Base-by-base conservation (phyloP, 2,888 invertebrate genomes). In the Tenthredo notha region DNA sequence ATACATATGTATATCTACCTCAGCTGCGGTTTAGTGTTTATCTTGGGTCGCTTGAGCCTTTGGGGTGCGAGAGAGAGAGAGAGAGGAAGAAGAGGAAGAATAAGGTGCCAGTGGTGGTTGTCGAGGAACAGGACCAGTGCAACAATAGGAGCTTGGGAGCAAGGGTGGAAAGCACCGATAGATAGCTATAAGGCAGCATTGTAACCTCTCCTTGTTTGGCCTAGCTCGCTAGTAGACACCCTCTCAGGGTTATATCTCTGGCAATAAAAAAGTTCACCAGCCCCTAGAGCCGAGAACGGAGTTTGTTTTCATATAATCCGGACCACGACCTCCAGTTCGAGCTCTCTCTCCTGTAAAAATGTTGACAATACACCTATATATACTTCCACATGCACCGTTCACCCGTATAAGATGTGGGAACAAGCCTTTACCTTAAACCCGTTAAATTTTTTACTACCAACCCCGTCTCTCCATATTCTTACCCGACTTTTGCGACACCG, bases 291-390 rank as follows among this genome's bases (percentile, higher is more conserved):
- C 21, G n/a, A 25, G 61, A 61, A 61, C 61, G 15, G 77, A 77
- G 77, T 77, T 77, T 77, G 77, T 77, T 77, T 77, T 77, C 77
- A 50, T 54, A 77, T 77, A 77, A 77, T 77, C 54, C 77, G 25
- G 10, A 54, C 50, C 54, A 50, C 29, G 47, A 50, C 77, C 29
- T 75, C 10, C n/a, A 40, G 15, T 67, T 67, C 33, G 33, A 25
- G 67, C 6, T 74, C 43, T 74, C 43, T 74, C 15, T 74, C 74
- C 43, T 43, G 40, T n/a, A 74, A 43, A 74, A 74, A 43, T 25
- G 74, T 74, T 43, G 43, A 74, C 74, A 10, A 37, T 37, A 72
- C 40, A 4, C 9, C 18, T 15, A 37, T 18, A n/a, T 7, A 37
- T 33, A 4, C 37, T 18, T 37, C 37, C 33, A n/a, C n/a, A n/a